phyloP scores from a whole-genome alignment of 2,113 vertebrate genomes.

The Saimiri boliviensis region DNA sequence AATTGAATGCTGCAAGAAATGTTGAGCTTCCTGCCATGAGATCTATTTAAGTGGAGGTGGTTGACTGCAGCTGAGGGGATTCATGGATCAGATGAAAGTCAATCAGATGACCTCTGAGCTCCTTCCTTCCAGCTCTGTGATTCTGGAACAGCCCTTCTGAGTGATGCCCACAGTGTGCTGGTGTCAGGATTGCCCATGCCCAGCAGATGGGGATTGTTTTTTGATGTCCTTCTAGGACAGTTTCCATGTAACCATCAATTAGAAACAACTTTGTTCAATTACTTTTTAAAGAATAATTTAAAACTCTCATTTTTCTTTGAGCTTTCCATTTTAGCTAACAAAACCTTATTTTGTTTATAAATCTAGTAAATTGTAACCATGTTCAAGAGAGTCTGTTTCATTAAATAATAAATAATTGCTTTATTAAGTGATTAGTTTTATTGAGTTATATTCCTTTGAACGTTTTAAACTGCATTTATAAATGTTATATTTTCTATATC shows the following conservation, averaged over 20 bases:
- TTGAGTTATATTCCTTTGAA: not conserved
- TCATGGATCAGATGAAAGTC: rapidly evolving
- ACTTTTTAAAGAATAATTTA: not conserved
- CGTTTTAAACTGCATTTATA: not conserved
- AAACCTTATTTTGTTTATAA: not conserved
- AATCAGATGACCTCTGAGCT: not conserved
- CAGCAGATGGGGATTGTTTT: rapidly evolving
- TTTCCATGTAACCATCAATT: not conserved
- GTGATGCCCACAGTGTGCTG: rapidly evolving
- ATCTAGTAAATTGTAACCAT: not conserved
- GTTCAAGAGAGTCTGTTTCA: not conserved
- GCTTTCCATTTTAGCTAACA: not conserved
- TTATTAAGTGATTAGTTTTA: too few species aligned
- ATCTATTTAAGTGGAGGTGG: too few species aligned
- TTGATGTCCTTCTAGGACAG: not conserved
- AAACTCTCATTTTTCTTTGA: not conserved
- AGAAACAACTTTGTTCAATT: not conserved
- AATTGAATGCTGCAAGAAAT: not conserved
- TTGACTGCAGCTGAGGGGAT: not conserved
- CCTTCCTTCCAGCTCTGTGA: too few species aligned
- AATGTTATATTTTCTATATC: not conserved
- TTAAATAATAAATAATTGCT: not conserved
- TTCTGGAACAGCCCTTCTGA: not conserved
- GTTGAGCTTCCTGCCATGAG: not conserved
- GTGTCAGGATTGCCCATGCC: not conserved